Percentiles rank a stretch among this genome's conserved stretches.
Conservation (phyloP, 2,888 invertebrate species). For the Clunio marinus region DNA sequence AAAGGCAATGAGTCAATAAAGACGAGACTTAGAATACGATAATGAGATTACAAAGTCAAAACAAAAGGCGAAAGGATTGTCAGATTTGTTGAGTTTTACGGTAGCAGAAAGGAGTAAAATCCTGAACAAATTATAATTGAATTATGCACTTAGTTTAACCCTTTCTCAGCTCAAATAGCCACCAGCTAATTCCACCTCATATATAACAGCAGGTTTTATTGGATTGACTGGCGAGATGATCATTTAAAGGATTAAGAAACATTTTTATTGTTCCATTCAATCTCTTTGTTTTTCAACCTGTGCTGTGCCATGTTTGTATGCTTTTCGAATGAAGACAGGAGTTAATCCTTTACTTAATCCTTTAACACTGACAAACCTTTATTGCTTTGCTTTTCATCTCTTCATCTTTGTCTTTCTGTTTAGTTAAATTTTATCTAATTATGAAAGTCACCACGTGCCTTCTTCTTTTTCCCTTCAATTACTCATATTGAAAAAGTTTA, state of each 20-base stretch:
- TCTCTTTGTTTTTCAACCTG: slow-evolving; percentile 9
- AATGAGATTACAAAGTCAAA: slow-evolving; percentile 38
- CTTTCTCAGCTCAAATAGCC: slow-evolving; percentile 12
- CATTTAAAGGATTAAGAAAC: slow-evolving; percentile 36
- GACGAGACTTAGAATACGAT: slow-evolving; percentile 25
- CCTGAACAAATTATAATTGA: slow-evolving; percentile 34
- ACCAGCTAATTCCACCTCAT: background rate
- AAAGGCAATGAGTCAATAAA: slow-evolving; percentile 39
- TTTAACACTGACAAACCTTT: slow-evolving; percentile 25
- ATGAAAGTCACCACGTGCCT: background rate
- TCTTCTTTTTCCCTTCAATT: too few species aligned
- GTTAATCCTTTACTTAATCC: slow-evolving; percentile 37
- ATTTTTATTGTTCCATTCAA: slow-evolving; percentile 18
- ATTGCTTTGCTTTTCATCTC: slow-evolving; percentile 3
- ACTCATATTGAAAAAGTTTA: too few species aligned
- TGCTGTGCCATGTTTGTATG: too few species aligned
- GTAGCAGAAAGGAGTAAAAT: background rate
- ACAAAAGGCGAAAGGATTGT: background rate
- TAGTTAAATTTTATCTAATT: slow-evolving; percentile 25
- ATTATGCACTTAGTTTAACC: slow-evolving; percentile 35
- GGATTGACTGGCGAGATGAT: slow-evolving; percentile 34
- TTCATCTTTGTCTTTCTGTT: background rate
- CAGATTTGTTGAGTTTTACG: background rate
- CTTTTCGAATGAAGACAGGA: background rate
- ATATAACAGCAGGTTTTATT: slow-evolving; percentile 39